Conservation (phyloP, 53 echinoderm and acorn worm genomes). For the Stichopus horrens region DNA sequence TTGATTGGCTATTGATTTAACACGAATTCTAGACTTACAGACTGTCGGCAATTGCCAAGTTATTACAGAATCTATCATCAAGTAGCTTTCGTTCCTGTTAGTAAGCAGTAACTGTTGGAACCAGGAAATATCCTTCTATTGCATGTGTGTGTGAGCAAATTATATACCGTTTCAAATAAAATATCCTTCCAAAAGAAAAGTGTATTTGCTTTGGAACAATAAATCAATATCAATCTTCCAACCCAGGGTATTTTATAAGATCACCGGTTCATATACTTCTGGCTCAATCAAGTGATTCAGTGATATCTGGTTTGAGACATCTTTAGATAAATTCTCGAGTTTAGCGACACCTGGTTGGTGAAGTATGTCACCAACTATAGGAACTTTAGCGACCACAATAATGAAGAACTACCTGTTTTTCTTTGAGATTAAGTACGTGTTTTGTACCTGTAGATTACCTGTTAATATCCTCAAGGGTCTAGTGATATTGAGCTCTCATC, state of each 20-base stretch:
- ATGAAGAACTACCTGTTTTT: background rate
- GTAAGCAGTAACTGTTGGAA: constrained; percentile 8
- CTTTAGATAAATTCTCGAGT: background rate
- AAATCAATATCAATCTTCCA: background rate
- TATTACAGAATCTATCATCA: constrained; percentile 12
- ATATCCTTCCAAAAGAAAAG: background rate
- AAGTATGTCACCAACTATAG: background rate
- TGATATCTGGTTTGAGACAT: background rate
- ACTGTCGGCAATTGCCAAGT: background rate
- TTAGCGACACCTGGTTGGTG: background rate
- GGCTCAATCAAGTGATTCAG: background rate
- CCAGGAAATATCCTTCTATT: constrained; percentile 9
- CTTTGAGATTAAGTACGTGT: background rate
- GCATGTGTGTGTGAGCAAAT: background rate
- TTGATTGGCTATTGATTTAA: constrained; percentile 2
- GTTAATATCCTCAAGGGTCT: background rate
- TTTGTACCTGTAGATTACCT: background rate
- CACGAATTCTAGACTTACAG: no score
- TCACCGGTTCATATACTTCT: background rate
- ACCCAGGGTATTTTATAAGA: constrained; percentile 9
- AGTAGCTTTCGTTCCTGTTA: constrained; percentile 6
- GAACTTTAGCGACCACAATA: background rate
- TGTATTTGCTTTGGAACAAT: background rate
- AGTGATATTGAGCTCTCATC: background rate
- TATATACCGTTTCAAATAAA: background rate